phyloP scores from a whole-genome alignment of 2,113 vertebrate genomes.

The Tupaia tana region DNA sequence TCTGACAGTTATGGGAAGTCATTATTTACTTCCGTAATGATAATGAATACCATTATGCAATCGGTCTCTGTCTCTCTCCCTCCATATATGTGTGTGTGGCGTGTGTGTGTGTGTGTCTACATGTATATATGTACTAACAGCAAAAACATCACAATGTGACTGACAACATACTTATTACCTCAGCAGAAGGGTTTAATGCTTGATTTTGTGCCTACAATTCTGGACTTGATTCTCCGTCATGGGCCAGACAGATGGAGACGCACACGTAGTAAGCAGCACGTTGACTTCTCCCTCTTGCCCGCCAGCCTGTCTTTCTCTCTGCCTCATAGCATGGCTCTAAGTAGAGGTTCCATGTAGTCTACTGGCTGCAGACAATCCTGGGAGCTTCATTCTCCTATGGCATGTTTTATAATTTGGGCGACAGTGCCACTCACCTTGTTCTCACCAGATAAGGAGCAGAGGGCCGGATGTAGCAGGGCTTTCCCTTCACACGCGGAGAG shows the following conservation, averaged over 20 bases:
- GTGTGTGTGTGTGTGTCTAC: too few relatives aligned
- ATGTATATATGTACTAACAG: too few relatives aligned
- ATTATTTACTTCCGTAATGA: background rate
- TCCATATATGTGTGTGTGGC: background rate
- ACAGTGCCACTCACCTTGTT: background rate
- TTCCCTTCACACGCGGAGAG: background rate
- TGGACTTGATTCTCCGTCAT: background rate
- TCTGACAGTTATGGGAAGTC: background rate
- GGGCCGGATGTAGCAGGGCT: too few relatives aligned
- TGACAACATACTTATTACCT: slow-evolving; percentile 15
- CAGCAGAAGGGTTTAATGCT: background rate
- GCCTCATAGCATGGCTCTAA: background rate
- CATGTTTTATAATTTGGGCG: background rate
- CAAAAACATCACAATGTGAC: slow-evolving; percentile 27
- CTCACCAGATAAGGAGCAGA: background rate
- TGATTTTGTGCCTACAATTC: background rate
- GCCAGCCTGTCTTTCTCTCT: background rate
- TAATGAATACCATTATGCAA: background rate
- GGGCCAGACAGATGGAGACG: background rate
- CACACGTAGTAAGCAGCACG: rapidly evolving
- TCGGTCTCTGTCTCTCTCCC: background rate
- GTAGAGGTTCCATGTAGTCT: background rate
- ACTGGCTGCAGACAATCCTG: background rate
- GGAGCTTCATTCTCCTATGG: background rate
- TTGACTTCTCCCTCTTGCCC: background rate